Evolutionary conservation across 2,888 invertebrate genomes (phyloP).

Genomic region (Tiliacea aurago): DNA sequence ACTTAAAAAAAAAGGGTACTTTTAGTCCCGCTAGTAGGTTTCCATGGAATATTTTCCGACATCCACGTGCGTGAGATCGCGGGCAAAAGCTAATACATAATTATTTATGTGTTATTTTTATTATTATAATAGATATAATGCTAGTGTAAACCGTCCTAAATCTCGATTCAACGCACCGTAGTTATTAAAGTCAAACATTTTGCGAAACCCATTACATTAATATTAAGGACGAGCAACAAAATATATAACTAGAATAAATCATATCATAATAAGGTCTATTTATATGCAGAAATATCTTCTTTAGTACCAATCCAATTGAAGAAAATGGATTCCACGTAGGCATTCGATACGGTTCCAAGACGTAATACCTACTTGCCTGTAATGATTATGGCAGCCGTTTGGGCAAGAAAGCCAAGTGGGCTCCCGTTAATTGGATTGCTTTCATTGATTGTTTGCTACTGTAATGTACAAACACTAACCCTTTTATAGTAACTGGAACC

Average conservation of each 20-base stretch:
- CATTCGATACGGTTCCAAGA: conserved; percentile 59
- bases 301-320: conserved; percentile 65
- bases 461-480: conserved; percentile 65
- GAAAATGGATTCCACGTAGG: conserved; percentile 73
- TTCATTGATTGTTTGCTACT: conserved; percentile 78
- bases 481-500: conserved; percentile 46
- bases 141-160: not conserved
- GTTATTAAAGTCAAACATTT: conserved; percentile 27
- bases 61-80: too few species aligned
- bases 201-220: conserved; percentile 14
- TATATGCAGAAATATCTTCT: conserved; percentile 62
- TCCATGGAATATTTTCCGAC: too few species aligned
- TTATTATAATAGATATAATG: not conserved
- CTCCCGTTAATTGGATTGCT: conserved; percentile 83
- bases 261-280: conserved; percentile 48
- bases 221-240: conserved; percentile 24
- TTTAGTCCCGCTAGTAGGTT: too few species aligned
- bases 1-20: too few species aligned
- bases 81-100: not conserved
- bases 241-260: conserved; percentile 49
- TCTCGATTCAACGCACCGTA: conserved; percentile 8
- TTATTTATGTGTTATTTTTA: conserved; percentile 28
- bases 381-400: conserved; percentile 83
- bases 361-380: conserved; percentile 74
- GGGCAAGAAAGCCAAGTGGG: conserved; percentile 80